Evolutionary conservation across 1,140 invertebrate species (phyloP).

Genomic region (Camponotus floridanus): DNA sequence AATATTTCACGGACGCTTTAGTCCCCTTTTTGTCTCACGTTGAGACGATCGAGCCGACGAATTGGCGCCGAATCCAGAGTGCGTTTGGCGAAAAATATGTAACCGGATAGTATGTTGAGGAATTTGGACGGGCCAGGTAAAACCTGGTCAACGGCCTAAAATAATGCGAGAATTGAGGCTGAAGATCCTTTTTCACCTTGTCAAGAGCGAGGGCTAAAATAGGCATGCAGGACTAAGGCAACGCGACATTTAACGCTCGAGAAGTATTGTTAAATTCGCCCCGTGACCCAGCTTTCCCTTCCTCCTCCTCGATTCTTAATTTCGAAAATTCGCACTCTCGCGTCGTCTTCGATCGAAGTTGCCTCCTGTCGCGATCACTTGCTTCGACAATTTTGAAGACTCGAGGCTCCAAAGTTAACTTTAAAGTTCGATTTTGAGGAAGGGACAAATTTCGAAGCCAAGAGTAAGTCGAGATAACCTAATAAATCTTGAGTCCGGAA

Average conservation of each 20-base stretch:
- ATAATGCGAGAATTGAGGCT: not conserved
- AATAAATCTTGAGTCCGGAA: no score
- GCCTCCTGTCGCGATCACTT: not conserved
- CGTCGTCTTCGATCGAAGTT: not conserved
- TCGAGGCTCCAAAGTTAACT: no score
- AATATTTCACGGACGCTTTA: conserved; percentile 29
- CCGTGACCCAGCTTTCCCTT: not conserved
- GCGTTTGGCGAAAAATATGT: no score
- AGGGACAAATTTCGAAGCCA: no score
- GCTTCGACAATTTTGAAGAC: no score
- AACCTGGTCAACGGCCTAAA: not conserved
- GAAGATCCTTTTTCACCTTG: not conserved
- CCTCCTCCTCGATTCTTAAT: no score
- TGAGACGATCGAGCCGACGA: no score
- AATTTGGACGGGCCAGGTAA: conserved; percentile 63
- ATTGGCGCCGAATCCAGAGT: no score
- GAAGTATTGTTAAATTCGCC: conserved; percentile 21
- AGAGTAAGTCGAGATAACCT: no score
- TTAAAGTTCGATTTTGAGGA: no score
- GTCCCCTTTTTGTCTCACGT: not conserved
- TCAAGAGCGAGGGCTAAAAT: not conserved
- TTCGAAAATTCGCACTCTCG: not conserved
- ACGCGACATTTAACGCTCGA: not conserved
- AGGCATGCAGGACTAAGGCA: not conserved
- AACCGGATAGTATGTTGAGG: not conserved